A percentile compares a stretch with the other conserved stretches of the same genome.
Conservation (phyloP, 1,140 invertebrate species). For the Zophobas morio region DNA sequence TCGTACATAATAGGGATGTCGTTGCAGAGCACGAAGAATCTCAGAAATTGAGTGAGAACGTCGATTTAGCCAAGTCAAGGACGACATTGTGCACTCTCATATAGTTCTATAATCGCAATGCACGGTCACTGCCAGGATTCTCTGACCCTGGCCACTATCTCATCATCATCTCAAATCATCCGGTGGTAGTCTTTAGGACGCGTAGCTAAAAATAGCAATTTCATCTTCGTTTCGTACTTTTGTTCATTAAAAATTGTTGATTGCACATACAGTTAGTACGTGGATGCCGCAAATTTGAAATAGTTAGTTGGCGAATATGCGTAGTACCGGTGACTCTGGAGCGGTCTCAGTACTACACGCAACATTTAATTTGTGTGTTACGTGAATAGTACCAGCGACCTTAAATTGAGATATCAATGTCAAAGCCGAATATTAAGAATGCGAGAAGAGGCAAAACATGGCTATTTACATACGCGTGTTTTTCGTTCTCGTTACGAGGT, state of each 20-base stretch:
- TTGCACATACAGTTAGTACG: too few species aligned
- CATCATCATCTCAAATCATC: slow-evolving; percentile 18
- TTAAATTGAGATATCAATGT: neutral
- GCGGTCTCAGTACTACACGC: too few species aligned
- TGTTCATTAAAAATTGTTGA: neutral
- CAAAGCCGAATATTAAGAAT: neutral
- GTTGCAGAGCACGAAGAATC: slow-evolving; percentile 20
- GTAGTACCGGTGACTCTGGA: too few species aligned
- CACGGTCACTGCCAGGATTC: slow-evolving; percentile 36
- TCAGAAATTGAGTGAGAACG: slow-evolving; percentile 16
- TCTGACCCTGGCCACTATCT: slow-evolving; percentile 28
- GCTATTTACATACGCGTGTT: too few species aligned
- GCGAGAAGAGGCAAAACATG: too few species aligned
- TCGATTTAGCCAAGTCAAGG: slow-evolving; percentile 29
- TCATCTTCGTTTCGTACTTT: neutral
- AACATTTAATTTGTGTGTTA: too few species aligned
- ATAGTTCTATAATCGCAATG: slow-evolving; percentile 18
- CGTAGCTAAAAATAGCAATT: neutral
- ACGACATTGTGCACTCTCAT: slow-evolving; percentile 38
- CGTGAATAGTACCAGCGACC: neutral
- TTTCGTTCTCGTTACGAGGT: too few species aligned
- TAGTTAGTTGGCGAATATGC: too few species aligned
- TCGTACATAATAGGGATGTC: slow-evolving; percentile 9
- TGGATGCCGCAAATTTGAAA: too few species aligned
- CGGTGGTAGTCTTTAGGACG: slow-evolving; percentile 12